phyloP scores from a whole-genome alignment of 1,140 invertebrate species.

The Brachionus plicatilis region DNA sequence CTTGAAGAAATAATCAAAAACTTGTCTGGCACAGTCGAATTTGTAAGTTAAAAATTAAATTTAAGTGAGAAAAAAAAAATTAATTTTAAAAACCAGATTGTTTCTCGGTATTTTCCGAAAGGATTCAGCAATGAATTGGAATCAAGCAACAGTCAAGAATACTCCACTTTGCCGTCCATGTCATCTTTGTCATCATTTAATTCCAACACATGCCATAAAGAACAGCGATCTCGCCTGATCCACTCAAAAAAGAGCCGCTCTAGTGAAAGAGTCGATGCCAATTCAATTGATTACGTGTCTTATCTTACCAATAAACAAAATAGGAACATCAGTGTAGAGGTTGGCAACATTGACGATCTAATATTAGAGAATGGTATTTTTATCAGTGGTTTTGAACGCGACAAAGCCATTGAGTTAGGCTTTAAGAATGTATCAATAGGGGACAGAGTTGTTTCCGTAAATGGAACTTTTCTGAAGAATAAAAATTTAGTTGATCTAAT shows the following conservation, averaged over 20 bases:
- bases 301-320: constrained; percentile 14
- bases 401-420: neutral
- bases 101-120: neutral
- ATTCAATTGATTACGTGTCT: neutral
- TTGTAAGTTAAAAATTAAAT: neutral
- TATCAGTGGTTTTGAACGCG: neutral
- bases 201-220: neutral
- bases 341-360: neutral
- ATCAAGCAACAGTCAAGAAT: neutral
- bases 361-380: neutral
- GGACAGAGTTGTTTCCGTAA: neutral
- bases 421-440: constrained; percentile 14
- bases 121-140: neutral
- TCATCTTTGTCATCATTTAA: neutral
- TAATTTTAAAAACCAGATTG: neutral
- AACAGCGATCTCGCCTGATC: neutral
- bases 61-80: neutral
- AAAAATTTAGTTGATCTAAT: neutral
- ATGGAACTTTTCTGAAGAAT: neutral
- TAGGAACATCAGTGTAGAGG: neutral
- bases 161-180: neutral
- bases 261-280: neutral
- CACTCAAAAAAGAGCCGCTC: constrained; percentile 11
- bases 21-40: neutral
- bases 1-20: constrained; percentile 3